Evolutionary conservation across 2,113 vertebrate genomes (phyloP).

Genomic region (Halcyon senegalensis): DNA sequence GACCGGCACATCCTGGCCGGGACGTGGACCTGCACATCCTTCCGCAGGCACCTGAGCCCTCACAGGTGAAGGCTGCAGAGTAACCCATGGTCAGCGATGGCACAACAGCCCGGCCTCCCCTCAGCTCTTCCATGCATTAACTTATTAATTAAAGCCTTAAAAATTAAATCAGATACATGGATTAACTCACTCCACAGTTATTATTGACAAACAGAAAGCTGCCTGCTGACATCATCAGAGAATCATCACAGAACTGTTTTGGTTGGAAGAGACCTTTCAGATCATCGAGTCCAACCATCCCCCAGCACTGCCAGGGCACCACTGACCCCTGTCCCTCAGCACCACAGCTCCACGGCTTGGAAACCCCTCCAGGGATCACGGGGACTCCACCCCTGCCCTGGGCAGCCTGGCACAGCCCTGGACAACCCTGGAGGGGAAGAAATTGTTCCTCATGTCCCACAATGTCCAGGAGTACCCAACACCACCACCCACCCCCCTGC

Average conservation of each 20-base stretch:
- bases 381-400: no score
- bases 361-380: no score
- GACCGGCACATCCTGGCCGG: not conserved
- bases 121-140: not conserved
- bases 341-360: no score
- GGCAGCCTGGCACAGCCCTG: no score
- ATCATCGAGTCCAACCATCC: not conserved
- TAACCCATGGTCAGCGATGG: fast-evolving
- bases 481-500: not conserved
- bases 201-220: not conserved
- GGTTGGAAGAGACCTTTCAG: not conserved
- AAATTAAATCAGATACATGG: not conserved
- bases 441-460: not conserved
- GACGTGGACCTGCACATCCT: no score
- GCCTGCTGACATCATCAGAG: not conserved
- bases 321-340: no score
- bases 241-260: not conserved
- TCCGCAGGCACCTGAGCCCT: fast-evolving
- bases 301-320: not conserved
- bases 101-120: fast-evolving
- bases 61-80: fast-evolving
- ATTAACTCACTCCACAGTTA: not conserved
- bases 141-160: slow-evolving; percentile 29
- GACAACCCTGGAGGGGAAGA: no score
- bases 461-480: not conserved